phyloP scores from a whole-genome alignment of 2,797 vertebrate genomes.

The Helicolenus hilgendorfi region DNA sequence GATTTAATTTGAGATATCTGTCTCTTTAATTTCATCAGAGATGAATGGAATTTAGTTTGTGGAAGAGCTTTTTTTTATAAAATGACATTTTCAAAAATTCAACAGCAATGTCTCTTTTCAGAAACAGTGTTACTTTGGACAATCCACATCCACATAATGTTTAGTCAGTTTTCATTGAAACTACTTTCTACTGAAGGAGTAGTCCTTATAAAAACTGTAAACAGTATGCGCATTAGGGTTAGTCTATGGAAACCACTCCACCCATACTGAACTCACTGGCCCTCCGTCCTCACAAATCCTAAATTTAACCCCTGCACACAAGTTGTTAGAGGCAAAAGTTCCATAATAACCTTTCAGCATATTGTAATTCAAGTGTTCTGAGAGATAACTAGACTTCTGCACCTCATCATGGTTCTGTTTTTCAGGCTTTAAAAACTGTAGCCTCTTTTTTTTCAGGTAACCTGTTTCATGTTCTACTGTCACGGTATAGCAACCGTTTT shows the following conservation, averaged over 20 bases:
- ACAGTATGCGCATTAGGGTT: background rate
- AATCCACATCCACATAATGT: background rate
- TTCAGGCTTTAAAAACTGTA: no score
- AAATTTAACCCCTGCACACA: background rate
- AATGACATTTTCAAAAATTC: background rate
- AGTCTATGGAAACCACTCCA: background rate
- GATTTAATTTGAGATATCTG: background rate
- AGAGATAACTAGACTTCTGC: no score
- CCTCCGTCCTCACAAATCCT: background rate
- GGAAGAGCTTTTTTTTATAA: background rate
- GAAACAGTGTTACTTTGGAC: background rate
- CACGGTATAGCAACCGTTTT: no score
- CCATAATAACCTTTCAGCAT: no score
- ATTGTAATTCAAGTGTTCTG: no score
- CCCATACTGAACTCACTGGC: background rate
- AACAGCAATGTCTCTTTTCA: background rate
- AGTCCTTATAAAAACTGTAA: background rate
- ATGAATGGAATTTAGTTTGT: background rate
- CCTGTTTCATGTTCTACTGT: no score
- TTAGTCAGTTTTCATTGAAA: no score
- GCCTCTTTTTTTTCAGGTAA: no score
- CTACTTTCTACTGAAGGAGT: background rate
- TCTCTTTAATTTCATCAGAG: background rate
- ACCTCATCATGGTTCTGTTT: no score
- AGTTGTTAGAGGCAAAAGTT: background rate